Percentiles rank a stretch among this genome's conserved stretches.
These are phyloP conservation scores for Nemotelus nigrinus DNA, from an alignment of 2,888 invertebrate genomes.

Conservation along the genomic window DNA sequence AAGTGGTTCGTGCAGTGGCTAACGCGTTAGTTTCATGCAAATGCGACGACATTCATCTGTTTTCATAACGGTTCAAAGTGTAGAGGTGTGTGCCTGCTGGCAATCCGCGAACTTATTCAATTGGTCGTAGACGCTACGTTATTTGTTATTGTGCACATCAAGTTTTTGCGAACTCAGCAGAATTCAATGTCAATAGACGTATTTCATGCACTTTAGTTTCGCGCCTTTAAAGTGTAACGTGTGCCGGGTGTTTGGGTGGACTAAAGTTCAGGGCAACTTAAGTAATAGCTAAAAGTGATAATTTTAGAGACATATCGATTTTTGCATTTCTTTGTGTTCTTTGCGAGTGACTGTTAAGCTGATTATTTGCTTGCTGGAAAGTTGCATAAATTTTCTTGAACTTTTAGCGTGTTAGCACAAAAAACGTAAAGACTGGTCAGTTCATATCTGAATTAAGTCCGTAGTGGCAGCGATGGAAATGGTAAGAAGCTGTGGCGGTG, in stretches of 20 bases:
- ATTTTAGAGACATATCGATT: not conserved
- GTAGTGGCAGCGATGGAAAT: constrained; percentile 12
- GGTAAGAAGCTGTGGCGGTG: not conserved
- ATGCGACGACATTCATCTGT: constrained; percentile 26
- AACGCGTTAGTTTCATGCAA: constrained; percentile 7
- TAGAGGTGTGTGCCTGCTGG: constrained; percentile 16
- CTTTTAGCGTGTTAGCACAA: too few relatives aligned
- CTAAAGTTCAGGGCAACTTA: constrained; percentile 15
- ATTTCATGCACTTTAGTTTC: constrained; percentile 2
- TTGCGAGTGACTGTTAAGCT: not conserved
- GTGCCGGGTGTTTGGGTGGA: not conserved
- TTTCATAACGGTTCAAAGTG: constrained; percentile 33
- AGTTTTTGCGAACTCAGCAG: not conserved
- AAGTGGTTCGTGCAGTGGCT: constrained; percentile 36
- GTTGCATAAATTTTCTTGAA: constrained; percentile 12
- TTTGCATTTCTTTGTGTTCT: not conserved
- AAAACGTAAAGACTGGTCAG: too few relatives aligned
- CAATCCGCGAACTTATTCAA: not conserved
- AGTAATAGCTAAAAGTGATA: not conserved
- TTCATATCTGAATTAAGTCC: too few relatives aligned
- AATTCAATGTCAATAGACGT: constrained; percentile 35
- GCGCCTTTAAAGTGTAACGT: constrained; percentile 5
- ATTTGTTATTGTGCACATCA: too few relatives aligned
- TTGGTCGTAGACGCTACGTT: not conserved
- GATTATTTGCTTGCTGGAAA: constrained; percentile 1